Conservation (phyloP, 2,888 invertebrate genomes). For the Calliopum simillimum region DNA sequence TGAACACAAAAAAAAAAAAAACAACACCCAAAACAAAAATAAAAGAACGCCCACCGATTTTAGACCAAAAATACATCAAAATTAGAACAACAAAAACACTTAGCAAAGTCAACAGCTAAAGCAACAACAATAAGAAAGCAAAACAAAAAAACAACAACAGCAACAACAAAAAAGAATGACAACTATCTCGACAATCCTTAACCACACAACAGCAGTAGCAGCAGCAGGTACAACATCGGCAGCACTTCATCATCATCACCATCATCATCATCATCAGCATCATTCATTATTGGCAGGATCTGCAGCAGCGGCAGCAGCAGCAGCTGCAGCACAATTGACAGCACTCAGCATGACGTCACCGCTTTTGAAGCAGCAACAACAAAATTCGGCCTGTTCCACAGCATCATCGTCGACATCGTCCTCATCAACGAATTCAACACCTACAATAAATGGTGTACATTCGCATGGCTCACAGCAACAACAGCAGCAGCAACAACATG, state of each 20-base stretch:
- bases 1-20: slow-evolving; percentile 1
- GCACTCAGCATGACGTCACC: slow-evolving; percentile 36
- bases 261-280: slow-evolving; percentile 41
- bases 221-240: slow-evolving; percentile 40
- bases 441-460: slow-evolving; percentile 38
- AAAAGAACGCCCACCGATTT: slow-evolving; percentile 26
- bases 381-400: slow-evolving; percentile 31
- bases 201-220: slow-evolving; percentile 45
- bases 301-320: slow-evolving; percentile 32
- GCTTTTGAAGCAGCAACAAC: slow-evolving; percentile 34
- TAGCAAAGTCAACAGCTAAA: slow-evolving; percentile 16
- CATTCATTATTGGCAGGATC: slow-evolving; percentile 27
- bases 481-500: slow-evolving; percentile 26
- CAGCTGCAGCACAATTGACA: slow-evolving; percentile 34
- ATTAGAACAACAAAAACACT: slow-evolving; percentile 21
- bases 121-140: slow-evolving; percentile 2
- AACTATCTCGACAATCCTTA: slow-evolving; percentile 48
- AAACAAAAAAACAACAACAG: background rate
- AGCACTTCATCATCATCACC: slow-evolving; percentile 43
- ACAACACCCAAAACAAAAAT: slow-evolving; percentile 10
- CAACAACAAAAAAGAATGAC: slow-evolving; percentile 29
- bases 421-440: slow-evolving; percentile 40
- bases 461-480: slow-evolving; percentile 53
- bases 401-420: slow-evolving; percentile 41
- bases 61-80: background rate